These are phyloP conservation scores for Caenorhabditis tropicalis DNA, from an alignment of 1,140 invertebrate genomes.

Conservation along the genomic window DNA sequence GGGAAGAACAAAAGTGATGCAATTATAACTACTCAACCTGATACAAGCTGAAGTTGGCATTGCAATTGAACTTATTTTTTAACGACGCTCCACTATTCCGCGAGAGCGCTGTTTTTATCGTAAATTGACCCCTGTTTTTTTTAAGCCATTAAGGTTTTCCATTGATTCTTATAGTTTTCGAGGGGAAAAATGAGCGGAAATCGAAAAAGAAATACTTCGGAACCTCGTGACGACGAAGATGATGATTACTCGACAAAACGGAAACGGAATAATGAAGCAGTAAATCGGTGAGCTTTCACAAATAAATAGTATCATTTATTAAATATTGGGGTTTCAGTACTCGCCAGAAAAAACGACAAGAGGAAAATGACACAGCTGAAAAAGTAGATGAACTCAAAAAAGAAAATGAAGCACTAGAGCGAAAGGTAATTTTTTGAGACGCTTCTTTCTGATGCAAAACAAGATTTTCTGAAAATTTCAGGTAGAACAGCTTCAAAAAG, in stretches of 20 bases:
- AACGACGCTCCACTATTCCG: constrained; percentile 21
- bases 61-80: too few species aligned
- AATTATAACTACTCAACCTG: too few species aligned
- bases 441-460: too few species aligned
- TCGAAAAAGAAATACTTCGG: constrained; percentile 18
- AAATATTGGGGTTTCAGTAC: constrained; percentile 43
- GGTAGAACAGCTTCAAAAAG: constrained; percentile 58
- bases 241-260: constrained; percentile 56
- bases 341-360: constrained; percentile 58
- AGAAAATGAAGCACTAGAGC: constrained; percentile 55
- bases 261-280: constrained; percentile 58
- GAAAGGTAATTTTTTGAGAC: constrained; percentile 49
- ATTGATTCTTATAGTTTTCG: background rate
- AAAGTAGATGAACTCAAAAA: constrained; percentile 53
- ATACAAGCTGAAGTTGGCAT: too few species aligned
- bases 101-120: background rate
- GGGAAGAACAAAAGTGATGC: too few species aligned
- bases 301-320: background rate
- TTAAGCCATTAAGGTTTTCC: background rate
- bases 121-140: background rate
- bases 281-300: constrained; percentile 46
- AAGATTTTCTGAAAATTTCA: constrained; percentile 14
- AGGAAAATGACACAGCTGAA: constrained; percentile 55
- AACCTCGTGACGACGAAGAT: constrained; percentile 45
- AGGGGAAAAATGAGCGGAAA: background rate